These are phyloP conservation scores for Dromius quadrimaculatus DNA, from an alignment of 2,888 invertebrate species.

Conservation along the genomic window DNA sequence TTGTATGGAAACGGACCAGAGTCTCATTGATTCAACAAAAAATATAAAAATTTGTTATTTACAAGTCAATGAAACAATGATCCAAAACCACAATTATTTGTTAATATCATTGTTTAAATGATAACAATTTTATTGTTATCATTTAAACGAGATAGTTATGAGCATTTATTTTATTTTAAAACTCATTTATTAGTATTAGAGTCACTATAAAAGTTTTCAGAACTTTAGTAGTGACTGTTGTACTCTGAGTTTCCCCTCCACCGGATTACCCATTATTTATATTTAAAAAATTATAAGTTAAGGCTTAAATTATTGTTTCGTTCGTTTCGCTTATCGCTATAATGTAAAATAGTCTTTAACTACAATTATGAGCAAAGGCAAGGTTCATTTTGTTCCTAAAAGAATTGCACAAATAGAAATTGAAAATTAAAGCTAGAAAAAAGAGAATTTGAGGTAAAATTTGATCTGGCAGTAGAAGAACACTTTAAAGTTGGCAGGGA, in stretches of 20 bases:
- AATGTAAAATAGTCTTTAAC: conserved; percentile 32
- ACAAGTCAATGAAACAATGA: conserved; percentile 51
- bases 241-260: conserved; percentile 16
- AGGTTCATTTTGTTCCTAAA: conserved; percentile 30
- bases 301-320: conserved; percentile 39
- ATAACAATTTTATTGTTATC: conserved; percentile 33
- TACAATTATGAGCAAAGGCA: conserved; percentile 27
- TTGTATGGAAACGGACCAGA: conserved; percentile 48
- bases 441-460: conserved; percentile 34
- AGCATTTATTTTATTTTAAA: conserved; percentile 32
- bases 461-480: conserved; percentile 39
- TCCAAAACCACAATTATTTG: conserved; percentile 47
- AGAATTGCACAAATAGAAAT: conserved; percentile 19
- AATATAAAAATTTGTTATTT: conserved; percentile 48
- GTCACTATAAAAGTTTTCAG: too few relatives aligned
- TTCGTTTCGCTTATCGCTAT: conserved; percentile 24
- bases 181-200: too few relatives aligned
- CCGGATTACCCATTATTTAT: conserved; percentile 37
- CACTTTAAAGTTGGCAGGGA: conserved; percentile 29
- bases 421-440: conserved; percentile 23
- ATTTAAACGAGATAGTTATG: conserved; percentile 19
- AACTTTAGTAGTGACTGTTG: too few relatives aligned
- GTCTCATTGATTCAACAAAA: conserved; percentile 46
- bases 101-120: conserved; percentile 30
- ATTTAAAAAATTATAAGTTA: conserved; percentile 34